These are phyloP conservation scores for Xenopus laevis DNA, from an alignment of 2,113 vertebrate species.

Conservation along the genomic window DNA sequence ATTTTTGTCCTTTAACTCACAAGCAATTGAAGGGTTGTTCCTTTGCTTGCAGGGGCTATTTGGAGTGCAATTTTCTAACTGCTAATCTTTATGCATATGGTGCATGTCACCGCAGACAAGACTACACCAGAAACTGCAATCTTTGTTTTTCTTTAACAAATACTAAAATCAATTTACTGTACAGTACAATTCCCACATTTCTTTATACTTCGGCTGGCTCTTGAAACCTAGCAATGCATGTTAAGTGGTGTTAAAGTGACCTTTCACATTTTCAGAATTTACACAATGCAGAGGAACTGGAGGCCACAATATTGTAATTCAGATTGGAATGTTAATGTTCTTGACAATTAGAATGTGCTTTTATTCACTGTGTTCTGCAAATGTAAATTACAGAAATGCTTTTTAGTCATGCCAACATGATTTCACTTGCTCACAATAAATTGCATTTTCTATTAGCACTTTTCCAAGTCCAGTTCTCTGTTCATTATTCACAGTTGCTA, in stretches of 20 bases:
- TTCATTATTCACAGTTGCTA: constrained; percentile 25
- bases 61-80: no score
- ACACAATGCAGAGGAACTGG: constrained; percentile 14
- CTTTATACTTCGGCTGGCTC: neutral
- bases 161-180: no score
- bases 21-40: no score
- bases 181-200: no score
- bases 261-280: constrained; percentile 19
- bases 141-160: no score
- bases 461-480: constrained; percentile 4
- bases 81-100: no score
- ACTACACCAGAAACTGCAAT: no score
- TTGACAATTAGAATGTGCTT: constrained; percentile 28
- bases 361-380: constrained; percentile 15
- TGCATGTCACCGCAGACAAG: no score
- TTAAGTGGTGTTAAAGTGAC: constrained; percentile 26
- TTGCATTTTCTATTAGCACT: constrained; percentile 6
- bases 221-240: constrained; percentile 8
- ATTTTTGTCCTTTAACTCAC: no score
- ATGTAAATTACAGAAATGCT: constrained; percentile 26
- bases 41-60: no score
- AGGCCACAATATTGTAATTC: constrained; percentile 20
- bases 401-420: constrained; percentile 29
- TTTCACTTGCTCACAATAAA: constrained; percentile 35
- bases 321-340: constrained; percentile 34